These are phyloP conservation scores for Pteromalus puparum DNA, from an alignment of 1,140 invertebrate species.

Conservation along the genomic window DNA sequence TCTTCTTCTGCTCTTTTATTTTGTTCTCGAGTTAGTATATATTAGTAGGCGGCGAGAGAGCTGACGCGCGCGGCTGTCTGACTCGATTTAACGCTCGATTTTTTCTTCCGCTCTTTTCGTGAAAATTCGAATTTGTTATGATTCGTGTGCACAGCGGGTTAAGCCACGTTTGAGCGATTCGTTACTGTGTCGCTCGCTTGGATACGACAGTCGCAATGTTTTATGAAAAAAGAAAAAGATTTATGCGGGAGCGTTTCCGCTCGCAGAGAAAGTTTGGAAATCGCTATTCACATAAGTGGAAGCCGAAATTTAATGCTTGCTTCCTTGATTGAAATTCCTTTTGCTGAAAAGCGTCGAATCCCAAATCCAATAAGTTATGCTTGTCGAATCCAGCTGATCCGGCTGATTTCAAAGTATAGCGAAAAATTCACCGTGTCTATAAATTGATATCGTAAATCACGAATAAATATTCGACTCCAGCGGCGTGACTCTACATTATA, in stretches of 20 bases:
- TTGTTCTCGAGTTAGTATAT: neutral
- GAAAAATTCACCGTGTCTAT: too few relatives aligned
- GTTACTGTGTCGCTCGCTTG: neutral
- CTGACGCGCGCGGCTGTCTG: neutral
- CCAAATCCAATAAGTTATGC: neutral
- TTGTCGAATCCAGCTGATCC: neutral
- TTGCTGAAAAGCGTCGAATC: neutral
- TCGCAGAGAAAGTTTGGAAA: neutral
- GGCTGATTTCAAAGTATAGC: too few relatives aligned
- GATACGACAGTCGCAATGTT: neutral
- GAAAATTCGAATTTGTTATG: slow-evolving; percentile 23
- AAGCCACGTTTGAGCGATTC: neutral
- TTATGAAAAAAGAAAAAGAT: neutral
- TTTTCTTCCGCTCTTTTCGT: slow-evolving; percentile 1
- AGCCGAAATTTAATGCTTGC: neutral
- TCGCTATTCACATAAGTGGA: neutral
- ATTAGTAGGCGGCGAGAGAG: neutral
- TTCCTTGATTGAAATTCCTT: neutral
- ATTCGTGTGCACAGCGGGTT: neutral
- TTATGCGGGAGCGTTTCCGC: neutral
- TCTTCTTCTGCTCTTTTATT: slow-evolving; percentile 22
- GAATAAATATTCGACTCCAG: too few relatives aligned
- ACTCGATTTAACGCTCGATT: slow-evolving; percentile 35
- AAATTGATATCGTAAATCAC: too few relatives aligned
- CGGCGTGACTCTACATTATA: neutral